Evolutionary conservation across 2,113 vertebrate species (phyloP).

Genomic region (Syngnathus floridae): DNA sequence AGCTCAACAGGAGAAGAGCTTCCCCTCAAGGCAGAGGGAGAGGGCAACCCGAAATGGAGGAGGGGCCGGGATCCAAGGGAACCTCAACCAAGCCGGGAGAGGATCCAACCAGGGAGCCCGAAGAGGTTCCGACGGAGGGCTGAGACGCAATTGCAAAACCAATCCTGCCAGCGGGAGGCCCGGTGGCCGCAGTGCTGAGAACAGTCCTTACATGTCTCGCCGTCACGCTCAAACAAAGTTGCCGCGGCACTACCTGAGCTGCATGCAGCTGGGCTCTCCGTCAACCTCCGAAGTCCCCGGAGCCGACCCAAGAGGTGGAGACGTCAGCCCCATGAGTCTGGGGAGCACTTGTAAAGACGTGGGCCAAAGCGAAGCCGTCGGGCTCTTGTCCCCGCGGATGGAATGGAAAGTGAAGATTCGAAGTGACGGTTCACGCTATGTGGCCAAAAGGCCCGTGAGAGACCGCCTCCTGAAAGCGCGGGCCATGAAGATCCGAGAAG

Average conservation of each 20-base stretch:
- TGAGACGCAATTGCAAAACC: conserved; percentile 65
- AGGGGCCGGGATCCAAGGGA: conserved; percentile 47
- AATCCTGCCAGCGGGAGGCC: conserved; percentile 48
- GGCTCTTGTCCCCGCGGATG: conserved; percentile 74
- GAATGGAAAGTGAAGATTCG: conserved; percentile 88
- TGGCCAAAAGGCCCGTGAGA: conserved; percentile 82
- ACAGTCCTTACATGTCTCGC: conserved; percentile 79
- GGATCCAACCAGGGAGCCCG: conserved; percentile 58
- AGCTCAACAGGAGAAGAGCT: conserved; percentile 13
- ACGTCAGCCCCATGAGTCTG: conserved; percentile 68
- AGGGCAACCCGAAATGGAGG: conserved; percentile 41
- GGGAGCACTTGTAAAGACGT: conserved; percentile 55
- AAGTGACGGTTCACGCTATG: conserved; percentile 79
- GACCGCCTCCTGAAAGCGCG: conserved; percentile 86
- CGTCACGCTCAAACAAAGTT: conserved; percentile 63
- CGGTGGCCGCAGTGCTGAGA: conserved; percentile 71
- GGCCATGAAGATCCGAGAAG: conserved; percentile 86
- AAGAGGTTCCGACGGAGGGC: conserved; percentile 63
- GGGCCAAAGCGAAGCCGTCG: conserved; percentile 26
- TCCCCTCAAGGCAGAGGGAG: conserved; percentile 50
- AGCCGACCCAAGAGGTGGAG: conserved; percentile 16
- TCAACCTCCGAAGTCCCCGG: conserved; percentile 49
- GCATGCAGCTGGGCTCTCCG: conserved; percentile 71
- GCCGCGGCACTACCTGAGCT: conserved; percentile 76
- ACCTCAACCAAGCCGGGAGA: conserved; percentile 60